Percentiles rank a stretch among this genome's conserved stretches.
Conservation (phyloP, 2,888 invertebrate species). For the Tenthredo mesomela region DNA sequence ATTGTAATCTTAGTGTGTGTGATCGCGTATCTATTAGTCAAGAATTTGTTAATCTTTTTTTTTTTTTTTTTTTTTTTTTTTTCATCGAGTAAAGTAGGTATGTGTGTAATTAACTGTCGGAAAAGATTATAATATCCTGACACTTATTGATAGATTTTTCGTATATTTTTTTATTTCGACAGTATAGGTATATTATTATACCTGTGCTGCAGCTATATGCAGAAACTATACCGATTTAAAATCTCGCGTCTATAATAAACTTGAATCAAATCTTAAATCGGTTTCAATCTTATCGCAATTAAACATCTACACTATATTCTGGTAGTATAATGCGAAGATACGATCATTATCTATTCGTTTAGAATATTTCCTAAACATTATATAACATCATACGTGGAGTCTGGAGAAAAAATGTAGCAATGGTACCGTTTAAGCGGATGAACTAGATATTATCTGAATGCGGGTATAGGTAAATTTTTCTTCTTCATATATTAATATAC, state of each 20-base stretch:
- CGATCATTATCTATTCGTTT: neutral
- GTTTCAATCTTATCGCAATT: neutral
- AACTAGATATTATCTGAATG: constrained; percentile 1
- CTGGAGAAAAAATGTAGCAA: neutral
- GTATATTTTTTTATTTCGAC: constrained; percentile 54
- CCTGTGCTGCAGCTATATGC: no score
- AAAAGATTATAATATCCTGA: neutral
- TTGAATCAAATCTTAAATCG: no score
- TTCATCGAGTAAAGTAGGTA: neutral
- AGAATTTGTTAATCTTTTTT: constrained; percentile 8
- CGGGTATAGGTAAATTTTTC: neutral
- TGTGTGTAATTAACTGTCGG: neutral
- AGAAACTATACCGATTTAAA: no score
- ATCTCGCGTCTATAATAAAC: no score
- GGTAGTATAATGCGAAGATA: neutral
- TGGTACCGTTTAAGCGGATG: neutral
- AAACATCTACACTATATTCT: neutral
- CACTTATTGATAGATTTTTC: neutral
- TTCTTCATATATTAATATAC: neutral
- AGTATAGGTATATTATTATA: no score
- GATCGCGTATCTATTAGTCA: constrained; percentile 4
- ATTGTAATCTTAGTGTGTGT: neutral
- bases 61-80: neutral
- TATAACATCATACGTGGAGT: neutral
- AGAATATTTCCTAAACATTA: neutral